Evolutionary conservation across 2,888 invertebrate species (phyloP).

Genomic region (Drosophila gaucha): DNA sequence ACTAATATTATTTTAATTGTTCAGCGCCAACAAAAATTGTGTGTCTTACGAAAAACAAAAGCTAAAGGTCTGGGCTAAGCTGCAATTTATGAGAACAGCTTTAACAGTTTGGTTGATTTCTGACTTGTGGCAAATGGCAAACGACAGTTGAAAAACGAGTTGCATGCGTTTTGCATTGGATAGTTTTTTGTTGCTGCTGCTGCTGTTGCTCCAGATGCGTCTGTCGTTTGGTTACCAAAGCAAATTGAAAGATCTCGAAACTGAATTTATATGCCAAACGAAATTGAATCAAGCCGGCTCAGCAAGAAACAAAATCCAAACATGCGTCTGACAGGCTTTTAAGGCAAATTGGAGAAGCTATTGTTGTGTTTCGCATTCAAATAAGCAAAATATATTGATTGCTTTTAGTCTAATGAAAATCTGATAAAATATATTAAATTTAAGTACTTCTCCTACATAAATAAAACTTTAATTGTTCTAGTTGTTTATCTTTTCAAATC

Average conservation of each 20-base stretch:
- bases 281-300: slow-evolving; percentile 37
- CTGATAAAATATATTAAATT: not conserved
- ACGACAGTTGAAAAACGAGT: slow-evolving; percentile 49
- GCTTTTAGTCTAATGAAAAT: not conserved
- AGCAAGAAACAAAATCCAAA: slow-evolving; percentile 14
- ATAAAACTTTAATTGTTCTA: not conserved
- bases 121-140: slow-evolving; percentile 20
- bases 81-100: slow-evolving; percentile 44
- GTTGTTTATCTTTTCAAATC: not conserved
- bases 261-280: slow-evolving; percentile 41
- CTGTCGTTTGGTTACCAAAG: slow-evolving; percentile 16
- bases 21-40: too few species aligned
- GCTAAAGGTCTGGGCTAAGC: slow-evolving; percentile 16
- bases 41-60: not conserved
- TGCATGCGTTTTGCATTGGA: slow-evolving; percentile 41
- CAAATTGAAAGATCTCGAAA: slow-evolving; percentile 47
- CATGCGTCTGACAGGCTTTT: slow-evolving; percentile 24
- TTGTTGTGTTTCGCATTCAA: too few species aligned
- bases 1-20: slow-evolving; percentile 67
- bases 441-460: not conserved
- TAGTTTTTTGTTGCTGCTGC: not conserved
- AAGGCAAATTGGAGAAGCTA: slow-evolving; percentile 1
- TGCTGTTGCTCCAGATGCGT: slow-evolving; percentile 5
- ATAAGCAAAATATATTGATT: not conserved
- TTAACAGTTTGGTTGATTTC: slow-evolving; percentile 18